Conservation (phyloP, 2,113 vertebrate species). For the Corythoichthys intestinalis region DNA sequence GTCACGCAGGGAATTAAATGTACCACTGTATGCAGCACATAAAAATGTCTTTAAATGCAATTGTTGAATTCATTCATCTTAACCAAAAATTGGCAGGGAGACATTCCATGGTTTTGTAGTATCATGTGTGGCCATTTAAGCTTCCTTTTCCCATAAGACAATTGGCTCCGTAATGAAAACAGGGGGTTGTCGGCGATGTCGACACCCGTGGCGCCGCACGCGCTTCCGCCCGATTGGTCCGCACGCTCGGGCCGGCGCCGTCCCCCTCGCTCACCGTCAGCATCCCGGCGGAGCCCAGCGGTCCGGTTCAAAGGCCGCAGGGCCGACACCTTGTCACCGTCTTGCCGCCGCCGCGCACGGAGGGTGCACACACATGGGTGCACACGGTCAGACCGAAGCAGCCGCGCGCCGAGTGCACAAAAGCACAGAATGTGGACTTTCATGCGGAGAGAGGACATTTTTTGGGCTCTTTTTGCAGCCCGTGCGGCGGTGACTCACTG, state of each 20-base stretch:
- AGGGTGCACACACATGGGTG: neutral
- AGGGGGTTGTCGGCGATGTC: no score
- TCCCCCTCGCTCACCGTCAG: conserved; percentile 54
- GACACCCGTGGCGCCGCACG: no score
- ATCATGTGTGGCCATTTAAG: no score
- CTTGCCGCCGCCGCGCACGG: conserved; percentile 1
- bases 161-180: no score
- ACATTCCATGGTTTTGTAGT: no score
- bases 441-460: conserved; percentile 1
- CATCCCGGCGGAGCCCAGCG: conserved; percentile 36
- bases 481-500: conserved; percentile 23
- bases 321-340: conserved; percentile 40
- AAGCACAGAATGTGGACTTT: conserved; percentile 8
- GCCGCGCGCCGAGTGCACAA: neutral
- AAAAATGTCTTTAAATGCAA: no score
- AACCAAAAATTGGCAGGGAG: no score
- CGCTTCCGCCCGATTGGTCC: conserved; percentile 56
- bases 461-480: conserved; percentile 1
- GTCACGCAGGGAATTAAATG: no score
- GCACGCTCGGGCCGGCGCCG: conserved; percentile 36
- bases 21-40: no score
- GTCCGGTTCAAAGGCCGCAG: conserved; percentile 50
- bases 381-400: neutral
- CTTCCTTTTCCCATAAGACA: no score
- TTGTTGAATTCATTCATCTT: no score